Evolutionary conservation across 2,113 vertebrate genomes (phyloP), one percentile per base, ranked within the genome.

Genomic region (Mola mola): DNA sequence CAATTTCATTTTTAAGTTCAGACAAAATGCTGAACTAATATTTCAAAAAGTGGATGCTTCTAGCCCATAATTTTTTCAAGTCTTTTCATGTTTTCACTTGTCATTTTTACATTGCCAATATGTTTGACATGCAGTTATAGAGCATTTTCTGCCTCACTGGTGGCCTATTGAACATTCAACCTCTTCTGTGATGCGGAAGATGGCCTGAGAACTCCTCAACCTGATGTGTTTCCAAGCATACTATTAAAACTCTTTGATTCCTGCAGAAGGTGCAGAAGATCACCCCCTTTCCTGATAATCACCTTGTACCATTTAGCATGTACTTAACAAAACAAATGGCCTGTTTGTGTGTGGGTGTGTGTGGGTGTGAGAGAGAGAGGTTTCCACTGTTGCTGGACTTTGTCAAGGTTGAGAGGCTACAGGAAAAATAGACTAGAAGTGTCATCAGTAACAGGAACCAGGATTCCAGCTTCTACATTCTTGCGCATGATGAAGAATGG

Each of bases 321-420:
- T 90, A 91, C 89, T 93, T 92, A 93, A 92, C 86, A 92, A 92
- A 93, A 92, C 94, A 95, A 94, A 95, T 95, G 94, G 93, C 71
- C 74, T 12, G 13, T 24, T 53, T 68, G 66, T 66, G 58, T 63
- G 57, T 59, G 41, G 53, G 36, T 51, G 63, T 68, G 72, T 55
- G 66, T 68, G 60, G 65, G 63, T 68, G 61, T 50, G 59, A 29
- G 52, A 34, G 46, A 52, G 50, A 68, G 46, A 42, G 56, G 68
- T 29, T 57, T 5, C 25, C 25, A 51, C 56, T 71, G 77, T 62
- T 68, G 79, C 77, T 80, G 88, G 85, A 82, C 84, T 78, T 77
- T 70, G 78, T 92, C 82, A 87, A 85, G 50, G 53, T 63, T 77
- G 63, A 56, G 73, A 64, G 65, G 66, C 68, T 66, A 50, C 75